phyloP scores from a whole-genome alignment of 2,888 invertebrate genomes.

The Ctenicera cuprea region DNA sequence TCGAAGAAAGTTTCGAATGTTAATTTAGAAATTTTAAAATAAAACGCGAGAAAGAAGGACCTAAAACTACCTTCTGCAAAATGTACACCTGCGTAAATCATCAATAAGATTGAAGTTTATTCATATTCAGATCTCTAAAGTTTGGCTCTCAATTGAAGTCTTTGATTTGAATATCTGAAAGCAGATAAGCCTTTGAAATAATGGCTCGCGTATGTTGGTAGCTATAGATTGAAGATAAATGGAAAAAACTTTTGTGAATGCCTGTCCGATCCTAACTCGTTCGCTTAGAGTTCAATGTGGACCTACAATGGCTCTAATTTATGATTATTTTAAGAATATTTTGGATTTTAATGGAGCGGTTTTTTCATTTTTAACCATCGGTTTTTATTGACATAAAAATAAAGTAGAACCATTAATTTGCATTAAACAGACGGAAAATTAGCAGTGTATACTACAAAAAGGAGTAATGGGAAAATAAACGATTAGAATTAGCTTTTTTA shows the following conservation, averaged over 20 bases:
- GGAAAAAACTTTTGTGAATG: constrained; percentile 56
- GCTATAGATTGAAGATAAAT: constrained; percentile 58
- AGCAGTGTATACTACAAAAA: background rate
- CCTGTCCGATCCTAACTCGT: constrained; percentile 47
- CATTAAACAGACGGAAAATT: constrained; percentile 1
- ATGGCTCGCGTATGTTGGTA: constrained; percentile 54
- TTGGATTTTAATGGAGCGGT: constrained; percentile 19
- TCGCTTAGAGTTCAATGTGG: constrained; percentile 24
- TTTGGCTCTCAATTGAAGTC: constrained; percentile 56
- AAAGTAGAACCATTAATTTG: too few species aligned
- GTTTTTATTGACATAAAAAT: too few species aligned
- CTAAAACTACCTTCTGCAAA: constrained; percentile 47
- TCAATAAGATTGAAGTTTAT: constrained; percentile 57
- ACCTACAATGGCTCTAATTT: constrained; percentile 44
- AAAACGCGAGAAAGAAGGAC: background rate
- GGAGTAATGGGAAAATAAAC: constrained; percentile 20
- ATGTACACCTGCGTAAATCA: constrained; percentile 56
- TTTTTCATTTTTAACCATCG: background rate
- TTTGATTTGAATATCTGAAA: constrained; percentile 57
- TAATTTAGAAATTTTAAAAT: constrained; percentile 1
- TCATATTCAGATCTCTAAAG: constrained; percentile 56
- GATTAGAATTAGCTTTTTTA: constrained; percentile 29
- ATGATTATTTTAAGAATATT: constrained; percentile 41
- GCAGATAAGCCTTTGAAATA: constrained; percentile 56
- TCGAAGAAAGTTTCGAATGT: constrained; percentile 41